phyloP scores from a whole-genome alignment of 1,140 invertebrate species.

The Drosophila tropicalis region DNA sequence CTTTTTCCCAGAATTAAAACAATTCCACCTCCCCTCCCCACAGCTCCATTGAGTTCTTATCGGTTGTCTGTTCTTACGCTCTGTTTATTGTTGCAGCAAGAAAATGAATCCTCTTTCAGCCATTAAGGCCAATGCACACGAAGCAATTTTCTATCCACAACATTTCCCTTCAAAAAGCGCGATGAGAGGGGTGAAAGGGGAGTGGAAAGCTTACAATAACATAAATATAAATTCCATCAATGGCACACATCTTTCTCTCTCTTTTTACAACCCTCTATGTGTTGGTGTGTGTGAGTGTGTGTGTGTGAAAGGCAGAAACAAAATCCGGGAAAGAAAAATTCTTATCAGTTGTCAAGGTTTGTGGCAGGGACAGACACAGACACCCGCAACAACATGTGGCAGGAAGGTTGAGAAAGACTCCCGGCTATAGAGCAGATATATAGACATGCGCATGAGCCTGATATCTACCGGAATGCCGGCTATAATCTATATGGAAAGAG shows the following conservation, averaged over 20 bases:
- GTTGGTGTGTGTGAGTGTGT: no score
- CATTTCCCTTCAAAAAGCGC: slow-evolving; percentile 14
- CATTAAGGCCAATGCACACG: slow-evolving; percentile 67
- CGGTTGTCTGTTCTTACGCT: slow-evolving; percentile 1
- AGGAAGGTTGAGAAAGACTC: slow-evolving; percentile 70
- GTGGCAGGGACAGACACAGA: slow-evolving; percentile 27
- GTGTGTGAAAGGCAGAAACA: slow-evolving; percentile 47
- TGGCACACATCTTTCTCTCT: slow-evolving; percentile 28
- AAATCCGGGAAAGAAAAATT: slow-evolving; percentile 40
- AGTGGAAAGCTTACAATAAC: slow-evolving; percentile 40
- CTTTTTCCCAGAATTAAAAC: slow-evolving; percentile 11
- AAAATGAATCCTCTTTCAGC: slow-evolving; percentile 30
- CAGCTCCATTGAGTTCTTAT: not conserved
- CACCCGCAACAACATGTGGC: slow-evolving; percentile 75
- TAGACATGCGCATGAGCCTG: slow-evolving; percentile 37
- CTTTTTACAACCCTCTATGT: slow-evolving; percentile 46
- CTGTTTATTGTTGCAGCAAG: slow-evolving; percentile 9
- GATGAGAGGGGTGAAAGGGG: not conserved
- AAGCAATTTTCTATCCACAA: slow-evolving; percentile 40
- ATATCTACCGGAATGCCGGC: slow-evolving; percentile 71
- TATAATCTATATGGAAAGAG: not conserved
- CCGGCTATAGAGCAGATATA: slow-evolving; percentile 28
- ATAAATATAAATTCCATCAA: slow-evolving; percentile 73
- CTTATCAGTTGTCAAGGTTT: slow-evolving; percentile 81
- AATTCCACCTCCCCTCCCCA: not conserved